Evolutionary conservation across 2,113 vertebrate genomes (phyloP).

Genomic region (Rissa tridactyla): DNA sequence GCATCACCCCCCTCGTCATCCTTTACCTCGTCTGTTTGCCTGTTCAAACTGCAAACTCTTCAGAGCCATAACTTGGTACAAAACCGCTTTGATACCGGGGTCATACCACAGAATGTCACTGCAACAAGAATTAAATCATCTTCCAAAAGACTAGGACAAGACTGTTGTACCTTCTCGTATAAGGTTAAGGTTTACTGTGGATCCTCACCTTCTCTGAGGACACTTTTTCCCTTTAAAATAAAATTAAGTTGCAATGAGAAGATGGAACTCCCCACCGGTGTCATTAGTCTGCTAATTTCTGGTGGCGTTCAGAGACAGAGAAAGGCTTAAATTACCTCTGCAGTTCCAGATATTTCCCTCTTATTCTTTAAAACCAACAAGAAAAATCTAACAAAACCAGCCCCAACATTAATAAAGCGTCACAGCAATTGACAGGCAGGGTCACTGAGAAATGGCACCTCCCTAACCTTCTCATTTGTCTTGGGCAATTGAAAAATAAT

Average conservation of each 20-base stretch:
- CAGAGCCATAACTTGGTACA: not conserved
- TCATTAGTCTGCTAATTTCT: not conserved
- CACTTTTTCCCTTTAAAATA: not conserved
- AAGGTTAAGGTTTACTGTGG: not conserved
- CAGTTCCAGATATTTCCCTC: not conserved
- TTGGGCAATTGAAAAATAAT: conserved; percentile 59
- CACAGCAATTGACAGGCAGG: not conserved
- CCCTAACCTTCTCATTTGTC: conserved; percentile 19
- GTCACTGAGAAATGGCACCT: conserved; percentile 12
- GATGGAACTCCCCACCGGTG: not conserved
- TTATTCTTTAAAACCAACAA: not conserved
- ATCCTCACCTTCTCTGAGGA: not conserved
- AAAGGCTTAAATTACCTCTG: not conserved
- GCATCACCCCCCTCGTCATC: not conserved
- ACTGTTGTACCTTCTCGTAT: not conserved
- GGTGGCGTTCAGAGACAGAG: not conserved
- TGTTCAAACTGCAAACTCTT: not conserved
- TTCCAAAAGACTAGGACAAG: not conserved
- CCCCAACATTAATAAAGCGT: not conserved
- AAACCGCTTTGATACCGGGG: not conserved
- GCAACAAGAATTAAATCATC: not conserved
- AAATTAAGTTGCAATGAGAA: not conserved
- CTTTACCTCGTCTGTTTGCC: not conserved
- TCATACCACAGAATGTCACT: not conserved
- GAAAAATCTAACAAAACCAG: not conserved